Percentiles rank a stretch among this genome's conserved stretches.
These are phyloP conservation scores for Chaetoderma sp. DNA, from an alignment of 2,888 invertebrate species.

Conservation along the genomic window DNA sequence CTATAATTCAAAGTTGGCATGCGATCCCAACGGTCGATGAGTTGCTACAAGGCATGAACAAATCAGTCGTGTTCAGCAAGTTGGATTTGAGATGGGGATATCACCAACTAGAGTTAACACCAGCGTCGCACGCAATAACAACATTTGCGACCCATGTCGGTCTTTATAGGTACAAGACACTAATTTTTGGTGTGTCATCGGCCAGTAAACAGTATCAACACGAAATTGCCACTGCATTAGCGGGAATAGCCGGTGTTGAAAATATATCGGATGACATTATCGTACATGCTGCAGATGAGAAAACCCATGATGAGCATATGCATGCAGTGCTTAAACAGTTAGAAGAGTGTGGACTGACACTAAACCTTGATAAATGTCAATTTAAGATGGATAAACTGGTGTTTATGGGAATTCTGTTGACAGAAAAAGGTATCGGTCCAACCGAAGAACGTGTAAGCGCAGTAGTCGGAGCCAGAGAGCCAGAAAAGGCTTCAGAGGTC, in stretches of 20 bases:
- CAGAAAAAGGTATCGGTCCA: neutral
- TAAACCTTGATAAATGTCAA: conserved; percentile 55
- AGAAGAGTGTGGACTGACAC: conserved; percentile 35
- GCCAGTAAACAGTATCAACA: conserved; percentile 70
- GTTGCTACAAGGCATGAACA: conserved; percentile 40
- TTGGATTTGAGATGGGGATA: conserved; percentile 42
- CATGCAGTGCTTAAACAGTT: conserved; percentile 38
- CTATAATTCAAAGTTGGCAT: conserved; percentile 39
- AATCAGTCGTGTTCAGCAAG: conserved; percentile 38
- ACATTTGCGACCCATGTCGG: conserved; percentile 43
- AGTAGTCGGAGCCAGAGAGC: neutral
- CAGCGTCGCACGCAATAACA: conserved; percentile 44
- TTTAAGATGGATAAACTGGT: conserved; percentile 24
- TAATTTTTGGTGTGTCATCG: conserved; percentile 50
- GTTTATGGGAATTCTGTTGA: neutral
- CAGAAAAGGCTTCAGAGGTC: neutral
- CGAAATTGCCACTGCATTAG: conserved; percentile 59
- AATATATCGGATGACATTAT: conserved; percentile 68
- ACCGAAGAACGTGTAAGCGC: neutral
- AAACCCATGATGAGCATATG: conserved; percentile 56
- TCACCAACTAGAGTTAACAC: conserved; percentile 41
- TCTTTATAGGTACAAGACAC: conserved; percentile 38
- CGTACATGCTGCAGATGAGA: conserved; percentile 48
- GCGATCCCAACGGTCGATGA: conserved; percentile 41
- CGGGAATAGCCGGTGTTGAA: conserved; percentile 55